phyloP scores from a whole-genome alignment of 2,797 vertebrate genomes.

The Gymnoscopelus microlampas region DNA sequence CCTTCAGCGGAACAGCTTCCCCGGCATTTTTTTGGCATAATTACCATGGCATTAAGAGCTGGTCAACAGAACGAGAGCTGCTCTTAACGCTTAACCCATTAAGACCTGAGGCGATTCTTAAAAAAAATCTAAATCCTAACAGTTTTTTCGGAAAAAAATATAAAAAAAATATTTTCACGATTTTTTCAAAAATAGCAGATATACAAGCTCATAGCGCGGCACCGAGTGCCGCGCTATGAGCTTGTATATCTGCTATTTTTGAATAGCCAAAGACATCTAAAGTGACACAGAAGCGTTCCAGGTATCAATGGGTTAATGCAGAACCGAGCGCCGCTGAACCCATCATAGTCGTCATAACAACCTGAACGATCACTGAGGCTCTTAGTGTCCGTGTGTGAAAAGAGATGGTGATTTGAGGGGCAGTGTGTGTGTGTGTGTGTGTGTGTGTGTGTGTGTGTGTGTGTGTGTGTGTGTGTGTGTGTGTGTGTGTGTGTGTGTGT shows the following conservation, averaged over 20 bases:
- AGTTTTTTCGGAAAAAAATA: too few species aligned
- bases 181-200: too few species aligned
- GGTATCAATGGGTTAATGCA: too few species aligned
- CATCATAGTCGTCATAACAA: constrained; percentile 67
- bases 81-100: constrained; percentile 47
- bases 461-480: constrained; percentile 25
- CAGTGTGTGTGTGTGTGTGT: neutral
- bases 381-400: constrained; percentile 55
- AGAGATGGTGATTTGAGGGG: constrained; percentile 33
- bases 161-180: too few species aligned
- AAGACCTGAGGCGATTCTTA: too few species aligned
- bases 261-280: too few species aligned
- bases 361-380: constrained; percentile 66
- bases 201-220: too few species aligned
- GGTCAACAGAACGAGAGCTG: constrained; percentile 44
- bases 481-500: constrained; percentile 41
- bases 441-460: constrained; percentile 10
- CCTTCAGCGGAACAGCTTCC: constrained; percentile 20
- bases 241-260: too few species aligned
- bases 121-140: too few species aligned
- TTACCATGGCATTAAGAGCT: constrained; percentile 50
- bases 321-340: constrained; percentile 54
- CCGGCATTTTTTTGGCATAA: constrained; percentile 30
- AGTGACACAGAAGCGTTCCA: too few species aligned
- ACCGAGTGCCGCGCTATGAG: too few species aligned